Base-by-base conservation (phyloP, 2,113 vertebrate species). In the Caranx melampygus region DNA sequence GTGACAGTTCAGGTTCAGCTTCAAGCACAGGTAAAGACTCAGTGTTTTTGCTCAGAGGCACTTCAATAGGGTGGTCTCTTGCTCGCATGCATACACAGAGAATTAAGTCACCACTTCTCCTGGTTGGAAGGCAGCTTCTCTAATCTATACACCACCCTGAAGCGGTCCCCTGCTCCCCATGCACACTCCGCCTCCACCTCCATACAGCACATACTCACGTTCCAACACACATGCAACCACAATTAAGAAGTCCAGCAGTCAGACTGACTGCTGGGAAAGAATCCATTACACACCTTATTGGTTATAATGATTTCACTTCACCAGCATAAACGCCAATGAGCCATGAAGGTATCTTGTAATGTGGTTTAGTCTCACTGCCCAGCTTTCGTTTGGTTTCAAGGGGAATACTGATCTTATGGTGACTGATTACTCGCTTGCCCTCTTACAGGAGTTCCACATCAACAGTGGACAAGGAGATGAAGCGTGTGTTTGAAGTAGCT, bases 261-360 rank as follows among this genome's bases (percentile, higher is more conserved):
- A 85, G 88, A 88, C 87, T 88, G 91, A 91, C 86, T 89, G 79
- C 80, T 85, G 81, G 91, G 91, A 92, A 92, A 70, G 91, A 95
- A 95, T 94, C 92, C 88, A 95, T 95, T 95, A 95, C 94, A 95
- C 93, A 95, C 92, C 88, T 95, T 95, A 95, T 94, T 94, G 93
- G 91, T 88, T 93, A 88, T 94, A 95, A 95, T 95, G 93, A 95
- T 94, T 94, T 92, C 91, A 90, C 93, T 94, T 90, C 81, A 87
- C 81, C 82, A 80, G 90, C 86, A 93, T 93, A 91, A 94, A 89
- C 42, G 79, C 76, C 89, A 93, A 93, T 95, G 93, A 94, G 93
- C 83, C 93, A 83, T 95, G 93, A 93, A 91, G 93, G 84, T 87
- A 87, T 89, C 85, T 86, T 83, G 81, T 91, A 90, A 92, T 92